phyloP scores from a whole-genome alignment of 2,113 vertebrate species.

The Sapajus apella region DNA sequence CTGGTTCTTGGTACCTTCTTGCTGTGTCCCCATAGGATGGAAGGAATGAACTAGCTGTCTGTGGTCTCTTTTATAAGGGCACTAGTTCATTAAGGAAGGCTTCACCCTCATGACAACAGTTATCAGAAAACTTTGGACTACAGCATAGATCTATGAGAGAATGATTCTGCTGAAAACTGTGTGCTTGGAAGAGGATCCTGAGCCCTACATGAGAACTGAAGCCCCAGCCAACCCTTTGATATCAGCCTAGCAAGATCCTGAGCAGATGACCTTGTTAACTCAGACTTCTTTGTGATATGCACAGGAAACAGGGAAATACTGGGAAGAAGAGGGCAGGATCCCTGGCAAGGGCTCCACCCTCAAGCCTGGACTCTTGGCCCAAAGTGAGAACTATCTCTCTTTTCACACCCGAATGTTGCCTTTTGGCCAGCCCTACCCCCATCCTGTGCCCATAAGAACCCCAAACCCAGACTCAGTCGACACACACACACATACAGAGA shows the following conservation, averaged over 20 bases:
- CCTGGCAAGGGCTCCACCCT: no score
- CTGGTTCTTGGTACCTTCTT: neutral
- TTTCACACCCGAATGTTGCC: no score
- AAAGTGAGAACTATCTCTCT: no score
- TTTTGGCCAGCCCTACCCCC: no score
- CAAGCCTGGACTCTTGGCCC: no score
- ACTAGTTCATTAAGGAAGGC: neutral
- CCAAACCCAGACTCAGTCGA: no score
- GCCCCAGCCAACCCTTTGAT: neutral
- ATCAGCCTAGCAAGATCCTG: neutral
- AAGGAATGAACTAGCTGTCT: neutral
- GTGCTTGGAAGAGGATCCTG: neutral
- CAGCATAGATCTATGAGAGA: neutral
- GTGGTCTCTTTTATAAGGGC: neutral
- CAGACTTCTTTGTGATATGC: neutral
- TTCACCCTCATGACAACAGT: rapidly evolving
- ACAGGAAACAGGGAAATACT: no score
- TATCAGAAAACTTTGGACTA: neutral
- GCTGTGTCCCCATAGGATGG: neutral
- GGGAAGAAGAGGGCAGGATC: no score
- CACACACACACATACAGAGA: no score
- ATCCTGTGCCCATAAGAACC: no score
- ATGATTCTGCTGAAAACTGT: neutral
- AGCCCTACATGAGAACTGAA: neutral
- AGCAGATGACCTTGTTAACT: neutral